phyloP scores from a whole-genome alignment of 2,888 invertebrate genomes.

The Xylota segnis region DNA sequence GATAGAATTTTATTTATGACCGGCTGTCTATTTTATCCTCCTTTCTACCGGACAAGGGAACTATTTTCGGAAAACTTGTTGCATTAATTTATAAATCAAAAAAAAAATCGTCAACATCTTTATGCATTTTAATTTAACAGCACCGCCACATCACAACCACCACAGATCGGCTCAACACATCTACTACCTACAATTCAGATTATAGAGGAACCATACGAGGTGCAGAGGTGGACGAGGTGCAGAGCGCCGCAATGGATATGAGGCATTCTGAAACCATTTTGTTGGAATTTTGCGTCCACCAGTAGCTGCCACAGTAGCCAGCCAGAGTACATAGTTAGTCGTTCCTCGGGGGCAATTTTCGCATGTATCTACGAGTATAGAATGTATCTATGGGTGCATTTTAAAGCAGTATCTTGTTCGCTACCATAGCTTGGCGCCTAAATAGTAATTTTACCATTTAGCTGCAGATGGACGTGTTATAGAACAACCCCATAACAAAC shows the following conservation, averaged over 20 bases:
- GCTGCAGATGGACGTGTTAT: conserved; percentile 58
- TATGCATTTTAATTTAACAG: conserved; percentile 53
- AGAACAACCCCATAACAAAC: conserved; percentile 61
- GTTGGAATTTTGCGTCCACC: conserved; percentile 46
- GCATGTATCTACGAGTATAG: conserved; percentile 12
- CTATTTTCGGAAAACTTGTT: conserved; percentile 70
- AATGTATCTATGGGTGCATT: conserved; percentile 39
- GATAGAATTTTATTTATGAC: conserved; percentile 54
- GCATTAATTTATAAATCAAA: conserved; percentile 49
- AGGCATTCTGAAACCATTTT: conserved; percentile 55
- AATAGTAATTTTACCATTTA: conserved; percentile 68
- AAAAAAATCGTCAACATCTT: conserved; percentile 51
- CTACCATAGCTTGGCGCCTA: conserved; percentile 61
- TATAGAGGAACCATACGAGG: not conserved
- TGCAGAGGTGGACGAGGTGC: not conserved
- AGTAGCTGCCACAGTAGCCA: conserved; percentile 46
- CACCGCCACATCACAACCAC: conserved; percentile 6
- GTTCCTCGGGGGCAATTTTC: conserved; percentile 45
- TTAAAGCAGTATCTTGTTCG: conserved; percentile 16
- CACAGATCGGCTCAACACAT: not conserved
- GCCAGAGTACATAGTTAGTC: not conserved
- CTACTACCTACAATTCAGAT: conserved; percentile 45
- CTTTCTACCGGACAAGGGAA: conserved; percentile 5
- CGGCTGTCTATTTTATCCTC: not conserved
- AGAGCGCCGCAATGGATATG: conserved; percentile 33